Evolutionary conservation across 2,797 vertebrate species (phyloP), one percentile per base, ranked within the genome.

Genomic region (Falco cherrug): DNA sequence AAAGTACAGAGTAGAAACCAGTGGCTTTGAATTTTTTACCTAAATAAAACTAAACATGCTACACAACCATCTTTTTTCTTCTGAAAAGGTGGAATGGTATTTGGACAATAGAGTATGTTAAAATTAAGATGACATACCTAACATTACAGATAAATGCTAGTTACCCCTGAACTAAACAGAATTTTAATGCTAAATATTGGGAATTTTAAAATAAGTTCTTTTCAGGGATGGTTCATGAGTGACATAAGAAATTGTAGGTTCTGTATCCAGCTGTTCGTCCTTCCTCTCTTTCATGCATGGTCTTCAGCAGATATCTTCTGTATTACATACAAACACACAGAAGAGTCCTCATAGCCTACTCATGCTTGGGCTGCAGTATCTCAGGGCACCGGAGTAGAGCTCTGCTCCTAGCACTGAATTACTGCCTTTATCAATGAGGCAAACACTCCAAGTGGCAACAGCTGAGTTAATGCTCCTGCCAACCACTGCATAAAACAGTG

Each of bases 381-480:
- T 33, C 14, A 33, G 41, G 15, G 31, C 41, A 64, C 28, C 21
- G 29, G 33, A 65, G 21, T 33, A 51, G 18, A 76, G 18, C 51
- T 69, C 48, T 57, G 33, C 59, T 90, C 41, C 74, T n/a, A n/a
- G 53, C 29, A 35, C 77, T 54, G 29, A 78, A 76, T 65, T 53
- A 41, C 82, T 91, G 74, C 77, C 59, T 83, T 53, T 76, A 48
- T 22, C 89, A 75, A 12, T 7, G 5, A 85, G 41, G 43, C 43
- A 93, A 80, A 78, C n/a, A 3, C 78, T 94, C 65, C 67, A 79
- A 94, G 78, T 29, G 78, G 69, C 80, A 93, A 29, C 65, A 92
- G 87, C 70, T 41, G 71, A 90, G 61, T 63, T 75, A 76, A 39
- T 59, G 83, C 84, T 96, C 33, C 86, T 92, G 79, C 92, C 91